Base-by-base conservation (phyloP, 2,888 invertebrate species). In the Lasius platythorax region DNA sequence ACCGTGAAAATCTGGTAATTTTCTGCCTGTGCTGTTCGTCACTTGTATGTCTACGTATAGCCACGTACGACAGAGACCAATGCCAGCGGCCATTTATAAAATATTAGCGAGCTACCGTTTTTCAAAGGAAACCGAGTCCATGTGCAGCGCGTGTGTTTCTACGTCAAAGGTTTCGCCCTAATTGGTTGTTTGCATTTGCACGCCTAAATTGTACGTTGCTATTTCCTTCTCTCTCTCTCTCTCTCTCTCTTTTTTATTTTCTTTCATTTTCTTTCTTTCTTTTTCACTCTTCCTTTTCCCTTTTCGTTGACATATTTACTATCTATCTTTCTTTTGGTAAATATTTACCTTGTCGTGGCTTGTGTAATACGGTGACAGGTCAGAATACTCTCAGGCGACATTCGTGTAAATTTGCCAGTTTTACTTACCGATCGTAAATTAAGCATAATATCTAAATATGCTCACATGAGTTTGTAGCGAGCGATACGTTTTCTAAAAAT, bases 141-240 rank as follows among this genome's bases (percentile, higher is more conserved):
- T 70, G 40, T 53, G 43, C 43, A 18, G 63, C 50, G 40, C 63
- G 30, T 63, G 53, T 18, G 84, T 73, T 83, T 63, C 66, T 82
- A 58, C 82, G 79, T 91, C 89, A 91, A 90, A 90, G 90, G 88
- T 83, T 81, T 85, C 66, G 43, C 53, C 33, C 87, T 91, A 91
- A 91, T 91, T 91, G 89, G 85, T 73, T 87, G 88, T 91, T 91
- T 91, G 90, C 91, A 91, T 90, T 90, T 87, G 83, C 86, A 76
- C 86, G 73, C 73, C 87, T 84, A 87, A 91, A 89, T 91, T 91
- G 83, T 87, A 86, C 84, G 82, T 87, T 70, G 66, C 63, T 37
- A 78, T 50, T n/a, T 63, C 61, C 73, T 46, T 50, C n/a, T 63
- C 56, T n/a, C 23, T 56, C 61, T 63, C 56, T n/a, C 23, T 56